Percentiles rank a stretch among this genome's conserved stretches.
Conservation (phyloP, 2,888 invertebrate species). For the Limulus polyphemus region DNA sequence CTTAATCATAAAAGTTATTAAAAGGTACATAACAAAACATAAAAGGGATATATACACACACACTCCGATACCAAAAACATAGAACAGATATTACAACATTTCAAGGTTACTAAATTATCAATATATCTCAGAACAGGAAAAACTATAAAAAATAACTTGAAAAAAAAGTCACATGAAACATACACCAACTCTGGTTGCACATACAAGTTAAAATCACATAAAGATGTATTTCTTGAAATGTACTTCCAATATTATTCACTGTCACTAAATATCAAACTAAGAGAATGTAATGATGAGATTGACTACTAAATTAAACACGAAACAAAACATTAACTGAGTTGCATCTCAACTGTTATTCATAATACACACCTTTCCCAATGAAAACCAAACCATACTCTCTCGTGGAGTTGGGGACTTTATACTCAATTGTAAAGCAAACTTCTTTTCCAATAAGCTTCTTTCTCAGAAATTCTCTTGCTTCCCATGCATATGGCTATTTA, state of each 20-base stretch:
- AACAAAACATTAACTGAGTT: no score
- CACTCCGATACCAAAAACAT: neutral
- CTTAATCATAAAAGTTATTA: neutral
- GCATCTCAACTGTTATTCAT: neutral
- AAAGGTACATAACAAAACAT: neutral
- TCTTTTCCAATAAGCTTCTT: constrained; percentile 91
- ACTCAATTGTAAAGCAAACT: constrained; percentile 67
- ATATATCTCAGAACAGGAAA: constrained; percentile 12
- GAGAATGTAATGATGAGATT: no score
- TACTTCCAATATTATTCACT: no score
- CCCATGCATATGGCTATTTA: constrained; percentile 87
- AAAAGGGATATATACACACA: neutral
- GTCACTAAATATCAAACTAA: no score
- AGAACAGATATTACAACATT: no score
- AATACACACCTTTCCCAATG: constrained; percentile 58
- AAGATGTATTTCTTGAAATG: no score
- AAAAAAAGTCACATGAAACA: neutral
- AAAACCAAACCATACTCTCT: constrained; percentile 79
- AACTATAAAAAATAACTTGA: constrained; percentile 1
- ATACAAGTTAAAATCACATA: neutral
- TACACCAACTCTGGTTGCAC: neutral
- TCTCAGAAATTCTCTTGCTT: constrained; percentile 88
- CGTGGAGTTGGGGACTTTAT: constrained; percentile 59
- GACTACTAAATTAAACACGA: no score
- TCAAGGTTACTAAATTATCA: neutral